Evolutionary conservation across 2,113 vertebrate species (phyloP).

Genomic region (Cynopterus brachyotis): DNA sequence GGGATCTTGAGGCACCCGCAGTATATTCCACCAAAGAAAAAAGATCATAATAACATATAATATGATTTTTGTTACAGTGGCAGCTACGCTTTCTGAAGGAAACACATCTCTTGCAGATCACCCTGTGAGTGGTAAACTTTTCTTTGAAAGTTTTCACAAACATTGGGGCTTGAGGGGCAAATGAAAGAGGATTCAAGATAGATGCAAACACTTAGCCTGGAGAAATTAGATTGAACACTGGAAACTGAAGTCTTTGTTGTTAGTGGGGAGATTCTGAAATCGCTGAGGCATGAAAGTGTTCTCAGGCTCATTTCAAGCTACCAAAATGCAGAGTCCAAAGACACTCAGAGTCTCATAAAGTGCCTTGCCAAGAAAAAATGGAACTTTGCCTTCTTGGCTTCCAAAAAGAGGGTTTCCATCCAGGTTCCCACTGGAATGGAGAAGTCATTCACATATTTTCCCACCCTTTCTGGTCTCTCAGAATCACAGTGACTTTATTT

Average conservation of each 20-base stretch:
- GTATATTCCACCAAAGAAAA: neutral
- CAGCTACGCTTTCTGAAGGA: neutral
- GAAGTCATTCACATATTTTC: conserved; percentile 73
- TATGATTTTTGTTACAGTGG: neutral
- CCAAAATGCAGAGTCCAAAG: conserved; percentile 58
- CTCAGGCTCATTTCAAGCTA: conserved; percentile 62
- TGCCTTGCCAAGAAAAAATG: conserved; percentile 74
- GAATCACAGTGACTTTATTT: conserved; percentile 63
- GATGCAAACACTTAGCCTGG: neutral
- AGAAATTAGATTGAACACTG: neutral
- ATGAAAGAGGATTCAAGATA: neutral
- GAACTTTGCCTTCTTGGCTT: conserved; percentile 75
- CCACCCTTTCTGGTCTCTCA: conserved; percentile 65
- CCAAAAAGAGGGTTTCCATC: conserved; percentile 57
- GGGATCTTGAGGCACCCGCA: neutral
- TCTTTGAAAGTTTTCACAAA: neutral
- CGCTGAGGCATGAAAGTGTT: conserved; percentile 57
- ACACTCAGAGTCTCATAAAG: conserved; percentile 59
- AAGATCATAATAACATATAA: neutral
- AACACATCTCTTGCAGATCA: neutral
- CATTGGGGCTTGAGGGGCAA: neutral
- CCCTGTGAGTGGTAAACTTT: neutral
- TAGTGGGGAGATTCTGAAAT: conserved; percentile 32
- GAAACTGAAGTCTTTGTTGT: neutral
- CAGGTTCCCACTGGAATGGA: conserved; percentile 68